phyloP scores from a whole-genome alignment of 92 coral and sea anemone genomes.

The Palythoa grandis region DNA sequence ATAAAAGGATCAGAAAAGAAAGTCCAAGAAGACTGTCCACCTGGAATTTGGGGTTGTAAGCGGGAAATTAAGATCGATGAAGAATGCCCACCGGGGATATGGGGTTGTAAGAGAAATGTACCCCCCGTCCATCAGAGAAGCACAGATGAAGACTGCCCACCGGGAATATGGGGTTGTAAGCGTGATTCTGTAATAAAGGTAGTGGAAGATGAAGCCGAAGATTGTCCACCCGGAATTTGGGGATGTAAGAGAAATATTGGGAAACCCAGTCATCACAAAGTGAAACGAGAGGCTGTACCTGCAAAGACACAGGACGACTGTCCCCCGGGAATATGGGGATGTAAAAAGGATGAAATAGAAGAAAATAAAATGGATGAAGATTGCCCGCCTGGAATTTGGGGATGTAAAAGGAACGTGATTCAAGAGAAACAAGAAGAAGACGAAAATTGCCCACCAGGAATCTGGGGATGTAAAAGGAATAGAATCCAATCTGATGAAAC shows the following conservation, averaged over 20 bases:
- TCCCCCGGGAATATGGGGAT: constrained; percentile 20
- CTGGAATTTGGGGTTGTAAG: constrained; percentile 42
- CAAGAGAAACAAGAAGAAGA: not conserved
- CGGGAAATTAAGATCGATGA: not conserved
- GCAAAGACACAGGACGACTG: not conserved
- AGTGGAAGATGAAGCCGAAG: not conserved
- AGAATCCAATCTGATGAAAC: not conserved
- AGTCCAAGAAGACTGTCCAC: constrained; percentile 22
- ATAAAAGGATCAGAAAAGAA: no score
- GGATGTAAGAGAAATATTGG: constrained; percentile 14
- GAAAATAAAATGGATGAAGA: not conserved
- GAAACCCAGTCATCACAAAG: not conserved
- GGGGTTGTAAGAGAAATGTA: constrained; percentile 9
- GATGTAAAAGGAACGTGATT: constrained; percentile 9
- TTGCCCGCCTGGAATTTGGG: constrained; percentile 35
- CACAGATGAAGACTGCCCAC: constrained; percentile 27
- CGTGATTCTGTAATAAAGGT: not conserved
- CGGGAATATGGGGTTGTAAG: constrained; percentile 43
- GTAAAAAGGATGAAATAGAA: constrained; percentile 24
- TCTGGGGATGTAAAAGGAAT: constrained; percentile 40
- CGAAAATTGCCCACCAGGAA: constrained; percentile 37
- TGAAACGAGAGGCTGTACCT: constrained; percentile 4
- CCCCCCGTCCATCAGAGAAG: constrained; percentile 17
- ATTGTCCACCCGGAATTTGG: constrained; percentile 4
- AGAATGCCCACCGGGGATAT: no score